phyloP scores from a whole-genome alignment of 2,888 invertebrate species.

The Villa cingulata region DNA sequence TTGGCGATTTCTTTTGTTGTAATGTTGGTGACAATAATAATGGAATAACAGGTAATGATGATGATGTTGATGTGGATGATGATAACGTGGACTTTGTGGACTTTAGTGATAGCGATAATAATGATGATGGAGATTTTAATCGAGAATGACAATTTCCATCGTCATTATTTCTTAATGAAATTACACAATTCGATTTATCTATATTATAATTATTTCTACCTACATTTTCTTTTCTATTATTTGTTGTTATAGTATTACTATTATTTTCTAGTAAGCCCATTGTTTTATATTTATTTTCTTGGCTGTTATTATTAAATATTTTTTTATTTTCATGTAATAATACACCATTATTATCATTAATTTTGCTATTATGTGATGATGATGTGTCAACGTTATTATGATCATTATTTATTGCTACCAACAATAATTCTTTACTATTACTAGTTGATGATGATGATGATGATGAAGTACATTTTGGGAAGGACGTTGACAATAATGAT shows the following conservation, averaged over 20 bases:
- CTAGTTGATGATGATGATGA: not conserved
- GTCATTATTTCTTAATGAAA: not conserved
- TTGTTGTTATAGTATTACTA: not conserved
- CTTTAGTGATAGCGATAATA: constrained; percentile 1
- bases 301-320: too few species aligned
- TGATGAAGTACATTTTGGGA: not conserved
- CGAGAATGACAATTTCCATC: too few species aligned
- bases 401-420: not conserved
- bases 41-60: constrained; percentile 4
- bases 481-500: not conserved
- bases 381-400: not conserved
- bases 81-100: constrained; percentile 2
- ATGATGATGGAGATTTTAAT: not conserved
- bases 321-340: too few species aligned
- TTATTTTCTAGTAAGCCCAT: constrained; percentile 10
- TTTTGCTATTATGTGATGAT: too few species aligned
- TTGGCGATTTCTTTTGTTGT: constrained; percentile 14
- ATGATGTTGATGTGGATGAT: constrained; percentile 10
- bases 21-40: constrained; percentile 8
- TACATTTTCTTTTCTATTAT: too few species aligned
- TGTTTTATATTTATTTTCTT: not conserved
- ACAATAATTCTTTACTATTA: too few species aligned
- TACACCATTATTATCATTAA: too few species aligned
- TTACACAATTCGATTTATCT: not conserved
- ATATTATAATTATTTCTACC: too few species aligned